Evolutionary conservation across 1,140 invertebrate genomes (phyloP).

Genomic region (Ladona fulva): DNA sequence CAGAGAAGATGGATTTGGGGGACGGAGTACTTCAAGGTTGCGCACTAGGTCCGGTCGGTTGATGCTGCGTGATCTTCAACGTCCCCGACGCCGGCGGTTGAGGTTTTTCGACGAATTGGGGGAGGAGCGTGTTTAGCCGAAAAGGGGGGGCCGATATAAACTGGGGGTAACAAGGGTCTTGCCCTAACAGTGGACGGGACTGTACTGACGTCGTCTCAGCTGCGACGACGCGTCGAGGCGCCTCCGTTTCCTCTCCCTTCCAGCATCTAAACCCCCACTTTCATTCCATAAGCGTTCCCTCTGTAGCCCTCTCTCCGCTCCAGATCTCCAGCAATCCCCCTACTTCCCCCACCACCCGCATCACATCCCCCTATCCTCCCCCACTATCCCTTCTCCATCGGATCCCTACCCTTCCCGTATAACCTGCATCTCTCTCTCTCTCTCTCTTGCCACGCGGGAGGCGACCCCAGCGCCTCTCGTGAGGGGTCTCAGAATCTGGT

Average conservation of each 20-base stretch:
- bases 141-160: not conserved
- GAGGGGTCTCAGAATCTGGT: not conserved
- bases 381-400: not conserved
- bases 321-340: not conserved
- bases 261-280: not conserved
- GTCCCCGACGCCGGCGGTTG: too few relatives aligned
- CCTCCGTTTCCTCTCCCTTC: not conserved
- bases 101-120: too few relatives aligned
- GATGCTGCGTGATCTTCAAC: too few relatives aligned
- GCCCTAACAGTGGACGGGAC: constrained; percentile 1
- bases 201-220: not conserved
- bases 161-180: not conserved
- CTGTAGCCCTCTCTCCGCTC: not conserved
- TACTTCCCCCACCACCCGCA: not conserved
- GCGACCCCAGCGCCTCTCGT: not conserved
- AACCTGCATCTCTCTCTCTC: not conserved
- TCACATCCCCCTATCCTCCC: not conserved
- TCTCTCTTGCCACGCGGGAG: not conserved
- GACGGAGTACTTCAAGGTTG: too few relatives aligned
- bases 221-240: not conserved
- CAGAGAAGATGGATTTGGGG: too few relatives aligned
- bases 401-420: not conserved
- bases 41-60: too few relatives aligned
- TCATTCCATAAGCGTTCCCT: not conserved
- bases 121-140: too few relatives aligned